Evolutionary conservation across 2,113 vertebrate species (phyloP).

Genomic region (Oryzias javanicus): DNA sequence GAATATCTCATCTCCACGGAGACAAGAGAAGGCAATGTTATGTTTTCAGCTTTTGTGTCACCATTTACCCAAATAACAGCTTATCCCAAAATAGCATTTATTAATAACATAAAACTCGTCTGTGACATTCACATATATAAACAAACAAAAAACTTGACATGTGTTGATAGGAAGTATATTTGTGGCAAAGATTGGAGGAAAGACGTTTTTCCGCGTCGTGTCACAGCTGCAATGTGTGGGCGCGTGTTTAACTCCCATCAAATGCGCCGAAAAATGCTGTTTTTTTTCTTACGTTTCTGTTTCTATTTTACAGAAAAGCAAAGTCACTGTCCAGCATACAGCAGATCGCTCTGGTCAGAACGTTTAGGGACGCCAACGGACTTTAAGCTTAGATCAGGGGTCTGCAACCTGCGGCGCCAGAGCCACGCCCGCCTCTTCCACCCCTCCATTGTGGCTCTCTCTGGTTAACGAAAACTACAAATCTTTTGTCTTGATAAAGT

Average conservation of each 20-base stretch:
- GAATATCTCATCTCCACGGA: slow-evolving; percentile 55
- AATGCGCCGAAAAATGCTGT: slow-evolving; percentile 46
- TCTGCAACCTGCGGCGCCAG: too few species aligned
- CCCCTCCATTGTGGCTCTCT: too few species aligned
- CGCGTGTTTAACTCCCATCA: slow-evolving; percentile 32
- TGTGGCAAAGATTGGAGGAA: slow-evolving; percentile 21
- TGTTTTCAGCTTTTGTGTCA: slow-evolving; percentile 56
- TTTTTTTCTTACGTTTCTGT: slow-evolving; percentile 8
- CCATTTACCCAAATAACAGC: slow-evolving; percentile 41
- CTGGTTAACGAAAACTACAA: too few species aligned
- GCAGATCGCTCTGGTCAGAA: slow-evolving; percentile 41
- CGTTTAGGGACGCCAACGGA: slow-evolving; percentile 22
- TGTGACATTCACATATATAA: slow-evolving; percentile 64
- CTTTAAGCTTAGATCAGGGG: slow-evolving; percentile 24
- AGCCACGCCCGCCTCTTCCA: too few species aligned
- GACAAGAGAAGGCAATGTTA: slow-evolving; percentile 63
- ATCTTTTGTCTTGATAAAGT: too few species aligned
- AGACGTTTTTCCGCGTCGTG: slow-evolving; percentile 4
- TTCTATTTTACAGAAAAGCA: slow-evolving; percentile 24
- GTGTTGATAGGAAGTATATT: slow-evolving; percentile 49
- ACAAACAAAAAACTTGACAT: slow-evolving; percentile 59
- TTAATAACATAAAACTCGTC: slow-evolving; percentile 66
- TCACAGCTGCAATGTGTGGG: slow-evolving; percentile 39
- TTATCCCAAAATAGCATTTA: slow-evolving; percentile 56
- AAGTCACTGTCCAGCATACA: slow-evolving; percentile 23